These are phyloP conservation scores for Cottus gobio DNA, from an alignment of 2,113 vertebrate genomes.

Conservation along the genomic window DNA sequence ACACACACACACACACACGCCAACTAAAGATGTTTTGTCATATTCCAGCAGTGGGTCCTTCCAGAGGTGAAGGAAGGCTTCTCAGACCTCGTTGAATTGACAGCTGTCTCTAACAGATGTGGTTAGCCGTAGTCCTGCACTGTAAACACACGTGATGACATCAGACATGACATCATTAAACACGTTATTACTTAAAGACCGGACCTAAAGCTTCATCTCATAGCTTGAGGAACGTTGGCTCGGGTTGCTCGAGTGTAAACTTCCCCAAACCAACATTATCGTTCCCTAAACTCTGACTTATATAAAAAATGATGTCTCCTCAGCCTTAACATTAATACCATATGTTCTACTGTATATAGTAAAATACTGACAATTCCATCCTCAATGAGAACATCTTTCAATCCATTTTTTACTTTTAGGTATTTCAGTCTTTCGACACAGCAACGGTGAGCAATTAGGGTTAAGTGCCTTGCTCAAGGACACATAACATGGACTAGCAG, in stretches of 20 bases:
- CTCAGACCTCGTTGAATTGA: neutral
- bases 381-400: neutral
- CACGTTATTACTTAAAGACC: too few relatives aligned
- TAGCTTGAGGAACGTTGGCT: neutral
- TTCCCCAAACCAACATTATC: neutral
- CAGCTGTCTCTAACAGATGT: neutral
- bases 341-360: neutral
- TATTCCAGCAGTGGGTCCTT: neutral
- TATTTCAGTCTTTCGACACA: neutral
- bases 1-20: constrained; percentile 10
- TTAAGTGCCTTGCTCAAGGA: too few relatives aligned
- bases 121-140: neutral
- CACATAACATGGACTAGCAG: too few relatives aligned
- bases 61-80: neutral
- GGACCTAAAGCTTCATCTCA: neutral
- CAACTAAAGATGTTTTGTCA: neutral
- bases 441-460: too few relatives aligned
- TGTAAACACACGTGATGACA: neutral
- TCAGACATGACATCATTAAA: neutral
- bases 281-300: neutral
- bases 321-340: neutral
- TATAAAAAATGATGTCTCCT: neutral
- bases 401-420: neutral
- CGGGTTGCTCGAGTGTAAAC: neutral
- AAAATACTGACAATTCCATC: too few relatives aligned